Percentiles rank a stretch among this genome's conserved stretches.
phyloP scores from a whole-genome alignment of 1,140 invertebrate genomes.

The Micrasema minimum region DNA sequence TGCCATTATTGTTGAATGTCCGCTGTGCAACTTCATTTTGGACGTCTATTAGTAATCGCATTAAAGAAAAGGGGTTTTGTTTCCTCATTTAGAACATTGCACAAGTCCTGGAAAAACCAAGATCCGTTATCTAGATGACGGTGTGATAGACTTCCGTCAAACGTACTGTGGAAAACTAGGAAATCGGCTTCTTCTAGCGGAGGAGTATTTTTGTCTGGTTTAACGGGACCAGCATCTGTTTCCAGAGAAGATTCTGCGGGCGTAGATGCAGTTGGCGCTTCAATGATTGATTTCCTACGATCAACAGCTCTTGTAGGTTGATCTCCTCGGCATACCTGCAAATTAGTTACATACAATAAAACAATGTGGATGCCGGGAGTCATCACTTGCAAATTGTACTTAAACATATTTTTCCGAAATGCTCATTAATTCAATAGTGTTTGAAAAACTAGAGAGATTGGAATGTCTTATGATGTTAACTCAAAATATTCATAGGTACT shows the following conservation, averaged over 20 bases:
- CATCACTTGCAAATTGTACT: no score
- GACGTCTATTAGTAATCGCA: background rate
- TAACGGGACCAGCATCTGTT: background rate
- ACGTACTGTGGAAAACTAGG: slow-evolving; percentile 24
- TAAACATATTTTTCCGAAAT: no score
- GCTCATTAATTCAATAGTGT: no score
- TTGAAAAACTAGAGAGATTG: no score
- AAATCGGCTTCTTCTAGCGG: slow-evolving; percentile 1
- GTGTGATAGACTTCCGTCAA: background rate
- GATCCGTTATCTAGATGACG: background rate
- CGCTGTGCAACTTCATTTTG: background rate
- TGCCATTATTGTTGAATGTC: background rate
- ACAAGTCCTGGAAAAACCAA: slow-evolving; percentile 23
- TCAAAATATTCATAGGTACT: no score
- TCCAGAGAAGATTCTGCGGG: background rate
- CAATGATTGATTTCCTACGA: background rate
- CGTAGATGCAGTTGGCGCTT: no score
- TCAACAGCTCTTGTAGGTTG: background rate
- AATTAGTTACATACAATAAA: background rate
- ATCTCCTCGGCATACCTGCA: slow-evolving; percentile 20
- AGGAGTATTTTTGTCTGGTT: background rate
- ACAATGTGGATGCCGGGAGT: no score
- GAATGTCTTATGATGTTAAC: no score
- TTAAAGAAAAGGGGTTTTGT: background rate
- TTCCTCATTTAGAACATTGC: background rate